Percentiles rank a stretch among this genome's conserved stretches.
phyloP scores from a whole-genome alignment of 2,797 vertebrate genomes.

The Liasis olivaceus region DNA sequence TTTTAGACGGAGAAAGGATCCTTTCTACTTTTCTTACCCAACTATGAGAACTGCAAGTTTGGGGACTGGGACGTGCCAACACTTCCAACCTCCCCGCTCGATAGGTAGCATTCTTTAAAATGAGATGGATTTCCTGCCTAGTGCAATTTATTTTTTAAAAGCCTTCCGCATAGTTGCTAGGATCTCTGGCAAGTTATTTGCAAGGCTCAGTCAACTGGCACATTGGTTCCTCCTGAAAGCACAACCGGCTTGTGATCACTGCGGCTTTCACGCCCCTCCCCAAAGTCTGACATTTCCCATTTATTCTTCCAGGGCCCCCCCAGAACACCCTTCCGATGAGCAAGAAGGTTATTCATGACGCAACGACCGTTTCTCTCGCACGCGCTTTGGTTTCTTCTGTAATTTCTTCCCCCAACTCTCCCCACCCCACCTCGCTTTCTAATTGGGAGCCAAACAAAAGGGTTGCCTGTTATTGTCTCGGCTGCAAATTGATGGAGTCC shows the following conservation, averaged over 20 bases:
- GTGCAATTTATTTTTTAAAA: background rate
- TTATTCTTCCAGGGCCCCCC: too few relatives aligned
- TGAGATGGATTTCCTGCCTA: background rate
- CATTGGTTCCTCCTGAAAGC: too few relatives aligned
- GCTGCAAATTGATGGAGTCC: conserved; percentile 20
- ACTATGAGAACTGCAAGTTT: too few relatives aligned
- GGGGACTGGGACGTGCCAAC: too few relatives aligned
- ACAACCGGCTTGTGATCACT: background rate
- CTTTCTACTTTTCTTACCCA: too few relatives aligned
- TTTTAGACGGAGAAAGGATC: too few relatives aligned
- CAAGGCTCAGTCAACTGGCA: background rate
- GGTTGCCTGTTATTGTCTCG: too few relatives aligned
- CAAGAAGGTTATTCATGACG: too few relatives aligned
- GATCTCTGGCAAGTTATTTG: background rate
- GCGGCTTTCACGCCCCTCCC: background rate
- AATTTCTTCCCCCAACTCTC: background rate
- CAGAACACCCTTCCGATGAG: background rate
- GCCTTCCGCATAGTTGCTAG: background rate
- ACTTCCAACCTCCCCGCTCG: too few relatives aligned
- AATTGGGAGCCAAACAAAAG: conserved; percentile 9
- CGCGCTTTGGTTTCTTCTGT: background rate
- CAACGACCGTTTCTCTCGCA: background rate
- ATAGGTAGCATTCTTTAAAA: too few relatives aligned
- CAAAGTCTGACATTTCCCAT: background rate
- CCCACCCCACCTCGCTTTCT: background rate